Base-by-base conservation (phyloP, 2,113 vertebrate genomes). In the Nycticebus coucang region DNA sequence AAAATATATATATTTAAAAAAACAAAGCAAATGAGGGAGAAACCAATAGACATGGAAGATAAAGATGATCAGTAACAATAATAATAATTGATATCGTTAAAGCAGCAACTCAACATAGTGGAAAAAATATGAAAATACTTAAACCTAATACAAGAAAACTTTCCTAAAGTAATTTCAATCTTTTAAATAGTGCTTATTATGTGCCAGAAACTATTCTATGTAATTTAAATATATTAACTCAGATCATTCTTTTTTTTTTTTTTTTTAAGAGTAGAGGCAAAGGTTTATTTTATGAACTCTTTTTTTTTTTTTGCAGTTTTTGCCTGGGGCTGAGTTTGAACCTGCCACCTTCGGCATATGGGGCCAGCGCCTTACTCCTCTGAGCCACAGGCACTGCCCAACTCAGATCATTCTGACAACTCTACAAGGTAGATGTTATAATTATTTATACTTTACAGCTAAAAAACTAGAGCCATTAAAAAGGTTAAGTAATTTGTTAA, bases 91-190 rank as follows among this genome's bases (percentile, higher is more conserved):
- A 15, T 81, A 68, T 55, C 7, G 53, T 92, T 92, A 77, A 82
- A 93, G 45, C 24, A 66, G 17, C 22, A 64, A 89, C 30, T 50
- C 80, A 96, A 71, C 62, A 81, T 82, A 41, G 26, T 60, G 19
- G 24, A 68, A 60, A 95, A 86, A 94, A 95, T 96, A 79, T 77
- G 91, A 57, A 75, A 96, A 94, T 74, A 96, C 15, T 21, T 92
- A 64, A 94, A 96, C 22, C 24, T 92, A 94, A 82, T 19, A 93
- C 24, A 94, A 96, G 95, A 96, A 96, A 97, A 75, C 75, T 79
- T 74, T 30, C 60, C 19, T 80, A 50, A 80, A 91, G 96, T 64
- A 81, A 10, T 22, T 57, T 9, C 45, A 89, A 30, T 11, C 22
- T 87, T 93, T 41, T 72, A 35, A 87, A 55, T 30, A 41, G 10